Percentiles rank a stretch among this genome's conserved stretches.
phyloP scores from a whole-genome alignment of 1,140 invertebrate genomes.

The Ostrea edulis region DNA sequence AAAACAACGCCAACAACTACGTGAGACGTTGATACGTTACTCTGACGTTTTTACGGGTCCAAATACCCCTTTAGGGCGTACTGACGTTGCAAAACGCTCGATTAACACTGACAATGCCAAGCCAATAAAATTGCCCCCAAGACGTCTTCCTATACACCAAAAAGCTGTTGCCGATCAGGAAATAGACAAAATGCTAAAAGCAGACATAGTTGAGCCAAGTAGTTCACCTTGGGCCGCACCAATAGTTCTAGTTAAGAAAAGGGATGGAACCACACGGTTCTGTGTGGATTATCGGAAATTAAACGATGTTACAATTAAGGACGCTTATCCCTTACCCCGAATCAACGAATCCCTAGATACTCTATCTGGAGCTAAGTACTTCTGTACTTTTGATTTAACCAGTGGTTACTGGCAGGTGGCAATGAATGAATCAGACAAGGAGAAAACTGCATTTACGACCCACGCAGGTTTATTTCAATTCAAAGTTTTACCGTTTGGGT shows the following conservation, averaged over 20 bases:
- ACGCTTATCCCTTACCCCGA: constrained; percentile 35
- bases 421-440: not conserved
- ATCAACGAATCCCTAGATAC: constrained; percentile 52
- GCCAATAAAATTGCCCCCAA: constrained; percentile 48
- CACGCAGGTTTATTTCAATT: constrained; percentile 23
- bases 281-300: constrained; percentile 12
- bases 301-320: constrained; percentile 12
- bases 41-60: constrained; percentile 58
- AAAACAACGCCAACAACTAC: constrained; percentile 11
- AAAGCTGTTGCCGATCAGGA: too few species aligned
- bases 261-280: not conserved
- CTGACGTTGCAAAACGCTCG: constrained; percentile 41
- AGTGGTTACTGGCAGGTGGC: not conserved
- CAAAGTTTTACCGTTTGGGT: constrained; percentile 18
- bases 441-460: constrained; percentile 16
- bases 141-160: not conserved
- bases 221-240: not conserved
- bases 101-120: constrained; percentile 44
- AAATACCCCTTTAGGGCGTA: constrained; percentile 47
- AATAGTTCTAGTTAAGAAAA: constrained; percentile 14
- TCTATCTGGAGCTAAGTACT: constrained; percentile 14
- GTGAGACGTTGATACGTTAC: constrained; percentile 43
- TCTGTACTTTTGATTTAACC: not conserved
- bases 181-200: too few species aligned
- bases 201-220: too few species aligned